Base-by-base conservation (phyloP, 1,140 invertebrate species). In the Apis laboriosa region DNA sequence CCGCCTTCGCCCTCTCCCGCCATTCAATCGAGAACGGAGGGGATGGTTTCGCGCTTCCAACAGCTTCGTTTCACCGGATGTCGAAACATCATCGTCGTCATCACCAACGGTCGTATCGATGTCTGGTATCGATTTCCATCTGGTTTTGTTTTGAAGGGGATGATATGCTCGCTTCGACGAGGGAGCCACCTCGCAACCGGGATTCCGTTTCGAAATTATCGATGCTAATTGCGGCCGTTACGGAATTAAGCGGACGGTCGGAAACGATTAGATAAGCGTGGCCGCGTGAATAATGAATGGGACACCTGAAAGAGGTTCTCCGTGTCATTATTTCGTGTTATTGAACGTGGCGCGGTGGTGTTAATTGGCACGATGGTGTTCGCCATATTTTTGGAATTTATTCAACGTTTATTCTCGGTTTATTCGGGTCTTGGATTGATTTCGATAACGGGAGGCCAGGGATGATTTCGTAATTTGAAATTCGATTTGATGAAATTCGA, bases 21-120 rank as follows among this genome's bases (percentile, higher is more conserved):
- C 43, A 24, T 56, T 76, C 49, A 79, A 83, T 80, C 51, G 66
- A 24, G 24, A 15, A 9, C 43, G n/a, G 68, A 19, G 49, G 34
- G 3, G 28, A 53, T 2, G 34, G 34, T 71, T 71, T 71, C n/a
- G n/a, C 49, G 49, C 15, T 8, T 34, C 21, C 13, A 60, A 56
- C 66, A 28, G 55, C 58, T 72, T 63, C 56, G 21, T 79, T 63
- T 61, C 24, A n/a, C 3, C 55, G 55, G 19, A 13, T n/a, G n/a
- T 43, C 53, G 61, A 28, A 61, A 51, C n/a, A 34, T 66, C 43
- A 28, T 34, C 67, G 49, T 15, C 55, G 13, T 56, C 55, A 56
- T 56, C 55, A 17, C 55, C 13, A 0, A 7, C 3, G 53, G 53
- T 13, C 24, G 51, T 56, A 80, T 80, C 78, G 78, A 80, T 60